Base-by-base conservation (phyloP, 2,797 vertebrate species). In the Tiaroga cobitis region DNA sequence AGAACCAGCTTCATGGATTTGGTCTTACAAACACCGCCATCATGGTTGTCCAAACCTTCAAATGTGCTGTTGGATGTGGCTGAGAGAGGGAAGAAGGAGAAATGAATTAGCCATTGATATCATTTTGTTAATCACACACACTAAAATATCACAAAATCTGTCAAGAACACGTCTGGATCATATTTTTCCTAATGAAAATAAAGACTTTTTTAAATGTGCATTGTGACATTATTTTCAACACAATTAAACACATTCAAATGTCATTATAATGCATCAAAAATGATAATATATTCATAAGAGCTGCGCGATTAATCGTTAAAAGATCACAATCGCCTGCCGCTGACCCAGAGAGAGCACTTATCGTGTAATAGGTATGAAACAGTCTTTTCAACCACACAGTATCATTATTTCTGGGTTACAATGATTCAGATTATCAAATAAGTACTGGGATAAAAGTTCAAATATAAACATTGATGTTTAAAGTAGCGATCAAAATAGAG, bases 1-100 rank as follows among this genome's bases (percentile, higher is more conserved):
- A 99, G 96, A 92, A 98, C 96, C 94, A 99, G 96, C 96, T 97
- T 99, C 98, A 99, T 98, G 94, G 97, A 97, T 96, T 96, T 97
- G 95, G 95, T 96, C 93, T 95, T 95, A 91, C 98, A 99, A 88
- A 96, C 96, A 79, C 98, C 98, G 92, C 98, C 98, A 89, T 96
- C 96, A 90, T 96, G 95, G 92, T 98, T 99, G 93, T 97, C 96
- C 96, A 99, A 93, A 91, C 97, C 97, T 92, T 96, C 97, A 91
- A 96, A 92, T 88, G 96, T 95, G 91, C 98, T 97, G 93, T 97
- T 97, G 87, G 98, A 99, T 89, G 97, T 98, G 92, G 98, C 98
- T 99, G 9, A 46, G 39, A 79, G 29, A 26, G 19, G 15, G 32
- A 51, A 61, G n/a, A 69, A 77, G 59, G 24, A n/a, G 24, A 51